Evolutionary conservation across 2,113 vertebrate species (phyloP).

Genomic region (Rhagologus leucostigma): DNA sequence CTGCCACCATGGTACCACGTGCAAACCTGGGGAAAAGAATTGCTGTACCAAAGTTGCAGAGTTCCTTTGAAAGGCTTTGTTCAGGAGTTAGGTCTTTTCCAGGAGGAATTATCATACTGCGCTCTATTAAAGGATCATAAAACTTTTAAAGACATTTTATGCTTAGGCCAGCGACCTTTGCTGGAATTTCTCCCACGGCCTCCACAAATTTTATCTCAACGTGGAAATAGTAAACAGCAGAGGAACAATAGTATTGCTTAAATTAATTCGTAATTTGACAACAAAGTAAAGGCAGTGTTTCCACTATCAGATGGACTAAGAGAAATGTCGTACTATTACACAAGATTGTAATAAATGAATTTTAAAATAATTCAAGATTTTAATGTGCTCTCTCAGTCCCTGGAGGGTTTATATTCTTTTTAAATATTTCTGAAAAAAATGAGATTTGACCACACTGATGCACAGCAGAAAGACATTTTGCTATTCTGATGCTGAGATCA

Average conservation of each 20-base stretch:
- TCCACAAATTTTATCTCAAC: not conserved
- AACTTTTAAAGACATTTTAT: slow-evolving; percentile 19
- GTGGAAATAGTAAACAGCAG: not conserved
- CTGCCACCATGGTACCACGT: not conserved
- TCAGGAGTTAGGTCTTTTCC: not conserved
- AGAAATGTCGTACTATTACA: not conserved
- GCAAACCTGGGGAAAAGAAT: not conserved
- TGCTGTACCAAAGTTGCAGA: not conserved
- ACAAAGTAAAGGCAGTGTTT: not conserved
- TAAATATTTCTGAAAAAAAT: not conserved
- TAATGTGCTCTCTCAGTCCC: not conserved
- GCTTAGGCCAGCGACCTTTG: not conserved
- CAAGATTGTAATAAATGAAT: not conserved
- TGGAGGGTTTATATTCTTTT: not conserved
- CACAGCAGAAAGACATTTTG: not conserved
- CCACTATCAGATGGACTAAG: not conserved
- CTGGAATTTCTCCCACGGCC: not conserved
- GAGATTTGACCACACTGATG: not conserved
- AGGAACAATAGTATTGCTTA: not conserved
- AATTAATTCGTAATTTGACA: not conserved
- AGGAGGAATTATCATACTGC: not conserved
- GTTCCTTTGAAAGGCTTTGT: not conserved
- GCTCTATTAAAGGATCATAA: slow-evolving; percentile 16
- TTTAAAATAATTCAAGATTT: not conserved
- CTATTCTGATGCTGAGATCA: not conserved